Evolutionary conservation across 1,140 invertebrate genomes (phyloP), one percentile per base, ranked within the genome.

Genomic region (Pygmarrhopalites habei): DNA sequence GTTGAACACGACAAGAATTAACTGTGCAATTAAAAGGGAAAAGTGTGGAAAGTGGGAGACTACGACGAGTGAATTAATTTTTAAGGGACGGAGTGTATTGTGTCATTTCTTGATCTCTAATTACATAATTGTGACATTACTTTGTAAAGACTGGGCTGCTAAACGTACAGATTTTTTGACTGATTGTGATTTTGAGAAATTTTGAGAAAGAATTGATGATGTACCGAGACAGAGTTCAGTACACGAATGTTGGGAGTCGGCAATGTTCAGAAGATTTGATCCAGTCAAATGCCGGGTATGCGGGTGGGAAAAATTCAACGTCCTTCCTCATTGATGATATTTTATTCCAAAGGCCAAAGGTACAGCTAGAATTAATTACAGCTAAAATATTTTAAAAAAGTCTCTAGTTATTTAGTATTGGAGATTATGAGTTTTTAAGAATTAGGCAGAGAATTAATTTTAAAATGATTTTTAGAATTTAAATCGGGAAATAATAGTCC

Each of bases 261-360:
- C 17, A 49, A 30, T n/a, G 1, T 47, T 49, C 5, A 5, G 44
- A 49, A 21, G 4, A 28, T n/a, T 7, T 30, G 4, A 25, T 52
- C 28, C 28, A 26, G n/a, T 19, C 49, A 14, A 28, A 29, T n/a
- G 25, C 14, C 25, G 28, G 28, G 7, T 52, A 28, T 52, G 7
- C 49, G 23, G 28, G 29, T 5, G 44, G 55, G 14, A 63, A 63
- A 63, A 63, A 63, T 43, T 58, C 65, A 3, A 86, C 85, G 1
- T 86, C 87, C 15, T 87, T 89, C 75, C 78, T 90, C 62, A 88
- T 91, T 68, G 85, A 90, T 70, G 88, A 90, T 70, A 90, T 90
- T 59, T 75, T 90, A 1, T 86, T 85, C 61, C 79, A 74, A 64
- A 75, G 86, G 43, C 77, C 78, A 15, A 78, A 78, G 72, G 74